These are phyloP conservation scores for Parambassis ranga DNA, from an alignment of 2,797 vertebrate genomes.

Conservation along the genomic window DNA sequence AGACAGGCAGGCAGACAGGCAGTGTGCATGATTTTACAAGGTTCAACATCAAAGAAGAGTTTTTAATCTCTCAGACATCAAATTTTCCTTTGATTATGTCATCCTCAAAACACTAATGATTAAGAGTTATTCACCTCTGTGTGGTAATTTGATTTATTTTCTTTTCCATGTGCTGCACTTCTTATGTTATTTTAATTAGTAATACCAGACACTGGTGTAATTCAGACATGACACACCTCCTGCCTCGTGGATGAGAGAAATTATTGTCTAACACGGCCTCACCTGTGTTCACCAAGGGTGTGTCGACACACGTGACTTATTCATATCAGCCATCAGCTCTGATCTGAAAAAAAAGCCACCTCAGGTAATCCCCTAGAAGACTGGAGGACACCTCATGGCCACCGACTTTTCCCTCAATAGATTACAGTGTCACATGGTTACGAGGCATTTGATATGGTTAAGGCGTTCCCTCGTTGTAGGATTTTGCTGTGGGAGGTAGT, in stretches of 20 bases:
- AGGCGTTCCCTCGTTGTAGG: conserved; percentile 7
- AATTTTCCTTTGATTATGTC: not conserved
- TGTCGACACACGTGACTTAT: conserved; percentile 68
- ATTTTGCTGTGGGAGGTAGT: too few relatives aligned
- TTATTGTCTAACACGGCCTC: conserved; percentile 26
- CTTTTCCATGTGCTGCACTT: not conserved
- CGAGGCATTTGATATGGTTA: conserved; percentile 45
- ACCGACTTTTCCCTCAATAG: conserved; percentile 45
- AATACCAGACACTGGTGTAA: conserved; percentile 14
- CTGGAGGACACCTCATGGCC: conserved; percentile 12
- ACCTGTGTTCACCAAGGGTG: conserved; percentile 64
- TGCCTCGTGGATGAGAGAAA: conserved; percentile 15
- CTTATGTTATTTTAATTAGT: not conserved
- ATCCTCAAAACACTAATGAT: conserved; percentile 1
- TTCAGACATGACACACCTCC: conserved; percentile 30
- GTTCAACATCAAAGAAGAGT: not conserved
- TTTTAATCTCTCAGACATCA: not conserved
- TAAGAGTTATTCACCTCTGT: conserved; percentile 5
- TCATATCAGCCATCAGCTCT: conserved; percentile 40
- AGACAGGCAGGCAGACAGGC: too few relatives aligned
- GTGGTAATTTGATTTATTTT: conserved; percentile 22
- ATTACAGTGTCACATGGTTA: conserved; percentile 65
- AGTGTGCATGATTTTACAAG: rapidly evolving
- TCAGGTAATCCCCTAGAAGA: conserved; percentile 52
- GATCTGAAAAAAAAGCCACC: conserved; percentile 43